phyloP scores from a whole-genome alignment of 2,888 invertebrate species.

The Brassicogethes aeneus region DNA sequence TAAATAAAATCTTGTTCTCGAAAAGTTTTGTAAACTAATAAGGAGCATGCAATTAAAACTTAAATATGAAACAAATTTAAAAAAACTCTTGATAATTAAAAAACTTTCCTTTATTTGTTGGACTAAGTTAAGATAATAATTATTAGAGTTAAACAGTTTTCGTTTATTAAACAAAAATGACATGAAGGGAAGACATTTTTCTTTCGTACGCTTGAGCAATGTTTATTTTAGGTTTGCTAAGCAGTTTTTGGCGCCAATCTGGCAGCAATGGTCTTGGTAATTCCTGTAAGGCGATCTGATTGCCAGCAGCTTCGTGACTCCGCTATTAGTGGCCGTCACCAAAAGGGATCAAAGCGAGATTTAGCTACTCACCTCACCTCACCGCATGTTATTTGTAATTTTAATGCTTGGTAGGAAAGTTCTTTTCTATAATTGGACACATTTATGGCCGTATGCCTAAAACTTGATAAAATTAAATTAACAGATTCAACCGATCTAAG shows the following conservation, averaged over 20 bases:
- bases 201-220: neutral
- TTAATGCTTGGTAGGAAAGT: conserved; percentile 15
- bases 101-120: neutral
- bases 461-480: too few relatives aligned
- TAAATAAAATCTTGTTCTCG: too few relatives aligned
- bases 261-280: conserved; percentile 16
- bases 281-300: conserved; percentile 19
- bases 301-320: conserved; percentile 22
- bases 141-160: neutral
- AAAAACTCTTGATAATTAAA: neutral
- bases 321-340: conserved; percentile 27
- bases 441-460: too few relatives aligned
- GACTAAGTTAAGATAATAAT: too few relatives aligned
- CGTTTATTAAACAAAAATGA: neutral
- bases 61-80: neutral
- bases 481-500: too few relatives aligned
- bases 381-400: conserved; percentile 24
- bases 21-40: neutral
- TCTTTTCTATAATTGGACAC: conserved; percentile 10
- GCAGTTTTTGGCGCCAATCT: neutral
- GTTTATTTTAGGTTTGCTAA: neutral
- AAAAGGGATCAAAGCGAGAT: conserved; percentile 24
- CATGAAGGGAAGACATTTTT: neutral
- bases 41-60: neutral
- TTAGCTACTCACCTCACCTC: conserved; percentile 27